Evolutionary conservation across 2,888 invertebrate genomes (phyloP).

Genomic region (Macaria notata): DNA sequence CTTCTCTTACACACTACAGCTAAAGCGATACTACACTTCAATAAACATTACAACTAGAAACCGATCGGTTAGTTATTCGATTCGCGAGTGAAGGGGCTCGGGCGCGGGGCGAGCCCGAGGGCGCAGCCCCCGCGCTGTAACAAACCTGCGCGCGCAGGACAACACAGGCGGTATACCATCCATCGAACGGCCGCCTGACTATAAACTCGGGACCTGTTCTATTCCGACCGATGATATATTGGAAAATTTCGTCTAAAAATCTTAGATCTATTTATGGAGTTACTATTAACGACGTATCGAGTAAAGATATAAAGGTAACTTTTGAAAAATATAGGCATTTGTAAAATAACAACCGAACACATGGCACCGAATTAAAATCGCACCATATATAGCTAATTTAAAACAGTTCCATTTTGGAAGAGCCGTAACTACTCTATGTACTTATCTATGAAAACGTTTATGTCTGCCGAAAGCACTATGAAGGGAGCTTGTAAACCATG

Average conservation of each 20-base stretch:
- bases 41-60: slow-evolving; percentile 70
- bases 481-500: slow-evolving; percentile 32
- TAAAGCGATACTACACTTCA: slow-evolving; percentile 75
- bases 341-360: slow-evolving; percentile 75
- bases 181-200: slow-evolving; percentile 13
- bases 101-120: slow-evolving; percentile 18
- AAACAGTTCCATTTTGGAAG: slow-evolving; percentile 44
- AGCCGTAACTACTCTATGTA: slow-evolving; percentile 34
- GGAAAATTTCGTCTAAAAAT: slow-evolving; percentile 36
- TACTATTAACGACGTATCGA: slow-evolving; percentile 40
- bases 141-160: slow-evolving; percentile 24
- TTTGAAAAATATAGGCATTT: slow-evolving; percentile 62
- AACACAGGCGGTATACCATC: slow-evolving; percentile 27
- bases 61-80: slow-evolving; percentile 43
- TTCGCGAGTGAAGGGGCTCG: slow-evolving; percentile 30
- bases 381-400: slow-evolving; percentile 60
- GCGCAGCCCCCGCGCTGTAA: slow-evolving; percentile 2
- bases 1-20: slow-evolving; percentile 72
- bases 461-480: slow-evolving; percentile 34
- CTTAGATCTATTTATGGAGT: slow-evolving; percentile 33
- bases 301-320: slow-evolving; percentile 63
- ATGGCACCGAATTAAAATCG: slow-evolving; percentile 75
- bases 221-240: slow-evolving; percentile 25
- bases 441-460: slow-evolving; percentile 28
- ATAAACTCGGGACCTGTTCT: slow-evolving; percentile 7